These are phyloP conservation scores for Leptinotarsa haldemani DNA, from an alignment of 2,888 invertebrate species.

Conservation along the genomic window DNA sequence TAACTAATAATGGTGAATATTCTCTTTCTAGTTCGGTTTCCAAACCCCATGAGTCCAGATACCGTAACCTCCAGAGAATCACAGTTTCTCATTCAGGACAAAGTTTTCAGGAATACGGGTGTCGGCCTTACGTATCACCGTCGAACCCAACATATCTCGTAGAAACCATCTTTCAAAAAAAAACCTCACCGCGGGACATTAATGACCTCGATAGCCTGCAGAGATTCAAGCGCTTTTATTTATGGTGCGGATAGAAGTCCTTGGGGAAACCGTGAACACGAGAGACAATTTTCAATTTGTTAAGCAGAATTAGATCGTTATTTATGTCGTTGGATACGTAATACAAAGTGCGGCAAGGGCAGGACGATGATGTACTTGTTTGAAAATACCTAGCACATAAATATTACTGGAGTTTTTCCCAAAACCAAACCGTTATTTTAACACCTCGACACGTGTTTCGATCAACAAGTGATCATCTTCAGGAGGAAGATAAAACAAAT, in stretches of 20 bases:
- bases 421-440: too few species aligned
- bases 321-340: not conserved
- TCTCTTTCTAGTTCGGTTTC: too few species aligned
- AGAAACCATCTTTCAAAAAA: constrained; percentile 14
- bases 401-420: too few species aligned
- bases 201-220: constrained; percentile 7
- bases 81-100: not conserved
- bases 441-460: too few species aligned
- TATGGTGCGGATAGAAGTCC: not conserved
- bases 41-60: not conserved
- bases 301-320: constrained; percentile 9
- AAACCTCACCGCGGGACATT: constrained; percentile 15
- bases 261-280: not conserved
- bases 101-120: not conserved
- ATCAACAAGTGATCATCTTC: too few species aligned
- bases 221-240: constrained; percentile 16
- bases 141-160: not conserved
- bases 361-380: not conserved
- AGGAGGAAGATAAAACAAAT: too few species aligned
- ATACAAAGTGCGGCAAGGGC: not conserved
- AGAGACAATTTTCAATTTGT: constrained; percentile 12
- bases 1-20: too few species aligned
- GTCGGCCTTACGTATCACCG: not conserved
- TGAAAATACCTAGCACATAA: not conserved
- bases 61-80: not conserved